These are phyloP conservation scores for Apostichopus japonicus DNA, from an alignment of 35 echinoderm and acorn worm genomes.

Conservation along the genomic window DNA sequence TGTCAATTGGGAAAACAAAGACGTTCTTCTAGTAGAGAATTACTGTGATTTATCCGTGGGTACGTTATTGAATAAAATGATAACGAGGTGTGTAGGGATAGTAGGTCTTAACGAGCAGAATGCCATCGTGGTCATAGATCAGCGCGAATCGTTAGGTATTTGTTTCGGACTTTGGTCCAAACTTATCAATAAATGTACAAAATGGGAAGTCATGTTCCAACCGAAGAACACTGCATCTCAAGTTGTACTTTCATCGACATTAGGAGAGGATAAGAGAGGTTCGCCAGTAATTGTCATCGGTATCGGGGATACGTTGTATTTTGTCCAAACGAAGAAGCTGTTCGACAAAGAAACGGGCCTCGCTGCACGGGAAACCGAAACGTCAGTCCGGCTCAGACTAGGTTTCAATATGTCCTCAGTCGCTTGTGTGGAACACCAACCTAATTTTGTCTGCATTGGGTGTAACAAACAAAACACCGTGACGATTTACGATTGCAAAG, in stretches of 20 bases:
- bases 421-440: conserved; percentile 14
- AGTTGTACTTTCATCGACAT: conserved; percentile 5
- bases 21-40: conserved; percentile 18
- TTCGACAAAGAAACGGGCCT: background rate
- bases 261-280: background rate
- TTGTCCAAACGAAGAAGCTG: background rate
- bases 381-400: background rate
- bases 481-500: background rate
- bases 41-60: conserved; percentile 17
- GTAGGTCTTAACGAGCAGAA: background rate
- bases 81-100: conserved; percentile 6
- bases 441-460: background rate
- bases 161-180: conserved; percentile 44
- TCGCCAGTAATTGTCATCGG: background rate
- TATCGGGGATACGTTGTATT: conserved; percentile 20
- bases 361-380: background rate
- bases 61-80: background rate
- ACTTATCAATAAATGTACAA: background rate
- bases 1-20: conserved; percentile 16
- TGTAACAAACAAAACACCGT: conserved; percentile 9
- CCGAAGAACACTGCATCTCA: conserved; percentile 3
- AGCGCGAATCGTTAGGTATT: background rate
- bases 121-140: conserved; percentile 16
- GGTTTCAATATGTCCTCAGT: conserved; percentile 42
- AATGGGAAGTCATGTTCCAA: conserved; percentile 45